Evolutionary conservation across 2,888 invertebrate genomes (phyloP), one percentile per base, ranked within the genome.

Genomic region (Macrophya annulata): DNA sequence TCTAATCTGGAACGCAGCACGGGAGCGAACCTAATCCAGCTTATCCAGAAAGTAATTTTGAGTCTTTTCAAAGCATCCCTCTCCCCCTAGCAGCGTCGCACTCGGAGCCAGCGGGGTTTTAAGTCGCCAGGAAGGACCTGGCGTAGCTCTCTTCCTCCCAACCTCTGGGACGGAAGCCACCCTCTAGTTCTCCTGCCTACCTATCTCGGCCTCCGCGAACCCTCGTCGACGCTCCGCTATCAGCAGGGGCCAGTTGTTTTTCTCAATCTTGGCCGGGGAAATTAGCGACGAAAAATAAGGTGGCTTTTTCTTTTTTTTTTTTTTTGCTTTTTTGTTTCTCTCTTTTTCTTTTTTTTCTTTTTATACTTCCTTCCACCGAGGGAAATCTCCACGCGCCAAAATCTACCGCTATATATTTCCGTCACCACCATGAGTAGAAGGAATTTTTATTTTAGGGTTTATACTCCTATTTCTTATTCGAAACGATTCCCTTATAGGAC

Each of bases 11-110:
- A 91, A 90, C 91, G 91, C 91, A 90, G 91, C 90, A 91, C 90
- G 92, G 91, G 92, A 91, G 92, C 93, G 94, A 94, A 94, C 94
- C 94, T 95, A 95, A 95, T 95, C 95, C 95, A 95, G 95, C 95
- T 95, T 95, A 95, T 95, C 95, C 94, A 94, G 95, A 95, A 95
- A 95, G 95, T 95, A 95, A 95, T 95, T 95, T 95, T 95, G 94
- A 95, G 94, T 95, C 95, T 95, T 95, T 95, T 95, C 94, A 95
- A 95, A 95, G 91, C 90, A 90, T 88, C 87, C 90, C 72, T 79
- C 43, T 72, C 55, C 62, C 62, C 76, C 83, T 76, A 59, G 82
- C 85, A 85, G 85, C 88, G 85, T 87, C 85, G 86, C 87, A 83
- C 83, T 68, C 68, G 68, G 83, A 83, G 83, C 83, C 68, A 71